These are phyloP conservation scores for Berghia stephanieae DNA, from an alignment of 1,140 invertebrate genomes.

Conservation along the genomic window DNA sequence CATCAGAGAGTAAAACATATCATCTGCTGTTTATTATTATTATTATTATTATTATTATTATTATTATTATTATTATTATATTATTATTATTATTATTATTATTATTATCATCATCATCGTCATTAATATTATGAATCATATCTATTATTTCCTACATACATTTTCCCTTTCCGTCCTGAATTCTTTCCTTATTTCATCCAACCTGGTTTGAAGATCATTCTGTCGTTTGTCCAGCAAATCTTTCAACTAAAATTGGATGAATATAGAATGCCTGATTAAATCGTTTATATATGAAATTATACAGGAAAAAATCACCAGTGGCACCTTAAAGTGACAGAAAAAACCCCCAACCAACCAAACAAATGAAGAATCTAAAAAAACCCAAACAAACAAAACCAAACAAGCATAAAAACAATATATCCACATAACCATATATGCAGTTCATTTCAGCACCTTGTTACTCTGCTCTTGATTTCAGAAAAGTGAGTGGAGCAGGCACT, in stretches of 20 bases:
- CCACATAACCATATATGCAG: not conserved
- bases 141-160: too few species aligned
- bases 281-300: not conserved
- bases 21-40: not conserved
- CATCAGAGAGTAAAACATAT: too few species aligned
- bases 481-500: too few species aligned
- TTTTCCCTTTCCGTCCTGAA: constrained; percentile 48
- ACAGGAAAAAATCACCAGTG: not conserved
- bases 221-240: constrained; percentile 52
- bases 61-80: not conserved
- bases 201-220: constrained; percentile 49
- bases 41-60: too few species aligned
- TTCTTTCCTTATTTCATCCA: constrained; percentile 49
- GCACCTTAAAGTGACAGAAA: not conserved
- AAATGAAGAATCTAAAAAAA: not conserved
- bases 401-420: not conserved
- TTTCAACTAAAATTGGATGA: constrained; percentile 55
- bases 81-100: not conserved
- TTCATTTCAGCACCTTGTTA: too few species aligned
- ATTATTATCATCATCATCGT: too few species aligned
- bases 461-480: too few species aligned
- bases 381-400: not conserved
- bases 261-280: too few species aligned
- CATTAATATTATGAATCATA: not conserved
- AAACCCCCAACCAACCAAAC: not conserved